These are phyloP conservation scores for Enteromius treurensis DNA, from an alignment of 2,797 vertebrate species.

Conservation along the genomic window DNA sequence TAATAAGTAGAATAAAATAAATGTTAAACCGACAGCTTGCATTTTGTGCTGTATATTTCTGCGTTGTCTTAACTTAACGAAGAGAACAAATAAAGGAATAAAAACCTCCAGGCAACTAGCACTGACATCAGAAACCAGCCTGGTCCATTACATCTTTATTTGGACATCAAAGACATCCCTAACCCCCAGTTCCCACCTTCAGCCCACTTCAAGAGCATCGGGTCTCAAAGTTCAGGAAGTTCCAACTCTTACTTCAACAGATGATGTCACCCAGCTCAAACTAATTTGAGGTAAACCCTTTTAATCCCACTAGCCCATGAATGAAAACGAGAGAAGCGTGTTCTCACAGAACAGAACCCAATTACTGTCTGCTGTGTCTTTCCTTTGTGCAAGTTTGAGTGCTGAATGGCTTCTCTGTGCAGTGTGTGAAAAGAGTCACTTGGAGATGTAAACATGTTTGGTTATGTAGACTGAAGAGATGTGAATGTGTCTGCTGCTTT, in stretches of 20 bases:
- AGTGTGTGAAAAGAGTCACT: neutral
- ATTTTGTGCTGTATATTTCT: constrained; percentile 51
- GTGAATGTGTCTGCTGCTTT: neutral
- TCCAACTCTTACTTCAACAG: constrained; percentile 60
- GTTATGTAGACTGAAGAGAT: neutral
- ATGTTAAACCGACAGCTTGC: constrained; percentile 72
- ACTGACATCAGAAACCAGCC: constrained; percentile 16
- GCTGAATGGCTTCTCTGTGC: constrained; percentile 27
- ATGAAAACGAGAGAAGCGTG: constrained; percentile 9
- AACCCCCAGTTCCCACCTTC: constrained; percentile 49
- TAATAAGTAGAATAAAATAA: constrained; percentile 67
- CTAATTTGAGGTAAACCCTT: constrained; percentile 34
- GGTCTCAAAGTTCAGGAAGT: constrained; percentile 64
- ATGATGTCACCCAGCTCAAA: constrained; percentile 63
- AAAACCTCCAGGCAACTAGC: neutral
- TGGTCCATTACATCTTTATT: constrained; percentile 61
- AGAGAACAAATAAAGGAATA: neutral
- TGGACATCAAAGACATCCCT: constrained; percentile 70
- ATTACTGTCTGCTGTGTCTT: constrained; percentile 26
- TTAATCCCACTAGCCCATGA: constrained; percentile 31
- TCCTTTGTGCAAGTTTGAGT: constrained; percentile 10
- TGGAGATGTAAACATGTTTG: constrained; percentile 1
- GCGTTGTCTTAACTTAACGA: neutral
- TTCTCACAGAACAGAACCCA: constrained; percentile 40
- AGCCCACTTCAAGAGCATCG: constrained; percentile 55